Evolutionary conservation across 2,113 vertebrate species (phyloP).

Genomic region (Cichladusa arquata): DNA sequence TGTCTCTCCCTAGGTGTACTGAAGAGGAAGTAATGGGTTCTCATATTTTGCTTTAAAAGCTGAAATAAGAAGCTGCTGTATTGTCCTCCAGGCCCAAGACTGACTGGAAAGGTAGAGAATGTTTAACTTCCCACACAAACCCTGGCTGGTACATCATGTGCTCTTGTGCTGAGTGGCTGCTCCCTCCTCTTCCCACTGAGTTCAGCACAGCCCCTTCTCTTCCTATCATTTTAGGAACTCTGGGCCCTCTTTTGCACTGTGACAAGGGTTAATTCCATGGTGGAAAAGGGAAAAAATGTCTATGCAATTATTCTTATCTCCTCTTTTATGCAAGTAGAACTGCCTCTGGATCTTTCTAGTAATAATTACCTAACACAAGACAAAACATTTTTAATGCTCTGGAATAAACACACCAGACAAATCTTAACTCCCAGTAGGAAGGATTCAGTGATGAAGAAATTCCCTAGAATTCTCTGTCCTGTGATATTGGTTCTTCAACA

Average conservation of each 20-base stretch:
- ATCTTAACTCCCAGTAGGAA: background rate
- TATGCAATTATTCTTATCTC: background rate
- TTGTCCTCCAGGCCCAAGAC: background rate
- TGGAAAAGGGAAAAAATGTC: background rate
- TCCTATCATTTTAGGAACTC: background rate
- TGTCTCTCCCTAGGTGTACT: background rate
- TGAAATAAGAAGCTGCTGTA: background rate
- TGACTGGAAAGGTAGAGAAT: background rate
- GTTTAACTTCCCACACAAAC: background rate
- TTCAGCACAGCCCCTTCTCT: background rate
- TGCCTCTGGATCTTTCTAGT: background rate
- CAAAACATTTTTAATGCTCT: background rate
- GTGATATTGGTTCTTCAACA: background rate
- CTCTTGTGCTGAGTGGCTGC: background rate
- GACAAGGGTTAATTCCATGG: background rate
- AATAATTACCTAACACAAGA: background rate
- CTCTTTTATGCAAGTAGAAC: background rate
- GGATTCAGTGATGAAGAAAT: background rate
- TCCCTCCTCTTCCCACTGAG: background rate
- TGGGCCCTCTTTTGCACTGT: background rate
- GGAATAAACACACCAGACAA: background rate
- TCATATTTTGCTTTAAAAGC: background rate
- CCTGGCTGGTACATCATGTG: fast-evolving
- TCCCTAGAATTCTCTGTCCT: background rate
- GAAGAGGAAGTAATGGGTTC: fast-evolving